Evolutionary conservation across 2,797 vertebrate genomes (phyloP).

Genomic region (Pipistrellus nathusii): DNA sequence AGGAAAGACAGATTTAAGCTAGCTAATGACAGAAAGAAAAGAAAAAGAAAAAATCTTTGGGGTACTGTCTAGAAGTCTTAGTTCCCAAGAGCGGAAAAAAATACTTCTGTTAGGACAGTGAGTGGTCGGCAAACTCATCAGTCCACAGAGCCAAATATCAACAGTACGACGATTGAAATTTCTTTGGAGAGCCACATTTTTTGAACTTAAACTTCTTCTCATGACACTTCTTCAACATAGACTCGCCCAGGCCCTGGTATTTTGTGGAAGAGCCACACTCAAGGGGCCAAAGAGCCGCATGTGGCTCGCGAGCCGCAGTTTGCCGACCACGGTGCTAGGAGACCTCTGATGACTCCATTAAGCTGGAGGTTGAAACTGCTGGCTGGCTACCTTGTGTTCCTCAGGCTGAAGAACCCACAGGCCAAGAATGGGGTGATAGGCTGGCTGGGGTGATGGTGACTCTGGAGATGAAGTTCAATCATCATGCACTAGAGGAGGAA

Average conservation of each 20-base stretch:
- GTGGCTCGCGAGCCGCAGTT: too few species aligned
- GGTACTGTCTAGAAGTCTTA: background rate
- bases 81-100: background rate
- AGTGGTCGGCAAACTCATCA: too few species aligned
- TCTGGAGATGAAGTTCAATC: background rate
- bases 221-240: too few species aligned
- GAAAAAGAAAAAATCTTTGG: background rate
- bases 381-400: background rate
- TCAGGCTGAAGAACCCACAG: background rate
- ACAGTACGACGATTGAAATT: too few species aligned
- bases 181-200: too few species aligned
- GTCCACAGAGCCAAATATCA: too few species aligned
- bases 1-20: background rate
- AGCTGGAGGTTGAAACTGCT: background rate
- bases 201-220: too few species aligned
- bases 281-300: too few species aligned
- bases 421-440: background rate
- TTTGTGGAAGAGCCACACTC: too few species aligned
- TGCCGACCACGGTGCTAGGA: background rate
- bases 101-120: background rate
- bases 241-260: too few species aligned
- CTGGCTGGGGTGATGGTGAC: background rate
- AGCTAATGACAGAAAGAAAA: background rate
- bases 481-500: background rate
- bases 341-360: background rate